phyloP scores from a whole-genome alignment of 2,888 invertebrate species.

The Aleiodes testaceus region DNA sequence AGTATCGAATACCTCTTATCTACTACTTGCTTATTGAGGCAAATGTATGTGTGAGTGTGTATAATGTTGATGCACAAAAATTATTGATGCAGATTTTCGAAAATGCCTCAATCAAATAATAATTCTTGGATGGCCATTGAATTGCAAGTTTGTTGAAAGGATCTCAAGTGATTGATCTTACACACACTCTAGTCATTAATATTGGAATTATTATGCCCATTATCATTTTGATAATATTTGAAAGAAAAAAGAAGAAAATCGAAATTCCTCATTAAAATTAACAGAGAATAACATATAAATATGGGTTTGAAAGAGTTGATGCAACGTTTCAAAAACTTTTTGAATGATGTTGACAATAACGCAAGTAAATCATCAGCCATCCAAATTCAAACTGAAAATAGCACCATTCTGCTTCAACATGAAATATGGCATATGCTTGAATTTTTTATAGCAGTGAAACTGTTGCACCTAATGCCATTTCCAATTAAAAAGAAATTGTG shows the following conservation, averaged over 20 bases:
- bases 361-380: background rate
- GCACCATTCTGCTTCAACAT: background rate
- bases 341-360: slow-evolving; percentile 7
- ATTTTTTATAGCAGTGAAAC: no score
- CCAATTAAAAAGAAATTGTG: no score
- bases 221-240: background rate
- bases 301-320: no score
- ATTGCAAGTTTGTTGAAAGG: background rate
- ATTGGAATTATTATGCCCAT: slow-evolving; percentile 14
- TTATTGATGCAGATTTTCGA: background rate
- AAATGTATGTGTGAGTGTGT: slow-evolving; percentile 4
- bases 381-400: background rate
- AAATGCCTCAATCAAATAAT: background rate
- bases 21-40: slow-evolving; percentile 21
- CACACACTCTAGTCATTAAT: background rate
- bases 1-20: slow-evolving; percentile 6
- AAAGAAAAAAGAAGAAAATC: no score
- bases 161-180: slow-evolving; percentile 8
- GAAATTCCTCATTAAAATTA: no score
- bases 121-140: background rate
- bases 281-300: no score
- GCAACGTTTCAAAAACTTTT: background rate
- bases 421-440: background rate
- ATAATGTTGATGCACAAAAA: background rate
- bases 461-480: no score